Evolutionary conservation across 2,888 invertebrate genomes (phyloP), one percentile per base, ranked within the genome.

Genomic region (Melanchra persicariae): DNA sequence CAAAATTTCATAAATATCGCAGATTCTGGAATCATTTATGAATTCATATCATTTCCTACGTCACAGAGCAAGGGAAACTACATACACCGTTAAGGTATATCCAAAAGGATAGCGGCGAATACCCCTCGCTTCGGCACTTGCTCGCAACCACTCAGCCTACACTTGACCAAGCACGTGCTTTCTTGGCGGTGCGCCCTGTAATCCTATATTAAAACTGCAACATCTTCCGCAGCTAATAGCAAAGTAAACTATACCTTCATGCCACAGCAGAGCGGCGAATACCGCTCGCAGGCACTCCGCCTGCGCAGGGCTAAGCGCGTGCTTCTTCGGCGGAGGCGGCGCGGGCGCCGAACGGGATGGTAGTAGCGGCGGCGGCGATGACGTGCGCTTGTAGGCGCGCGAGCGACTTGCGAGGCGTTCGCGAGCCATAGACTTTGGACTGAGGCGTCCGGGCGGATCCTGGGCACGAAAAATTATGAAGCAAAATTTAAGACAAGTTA

Each of bases 231-330:
- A 5, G 12, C 4, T 22, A 24, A 22, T 22, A 51, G 49, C 49
- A 51, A 24, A 12, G 24, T 22, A 65, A n/a, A 45, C 2, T 66
- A 61, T 87, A 96, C 97, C 98, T 95, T 99, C 99, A 90, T 99
- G 99, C 99, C 99, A 99, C 1, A 99, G 95, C 86, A 99, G 97
- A 0, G 99, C 99, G 0, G 99, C 99, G 93, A 99, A 99, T 8
- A 99, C 98, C 0, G 99, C 98, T n/a, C 99, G 96, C 30, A 99
- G 94, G 84, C 98, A 98, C 92, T 99, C 99, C 0, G 99, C 99
- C 65, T 99, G 98, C 0, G 99, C 98, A 0, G 99, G 99, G 81
- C 99, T 98, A 90, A 99, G 97, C 0, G 99, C 99, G 84, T 97
- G 97, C 91, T 98, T 98, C 80, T 97, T 96, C 58, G 97, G 97